Base-by-base conservation (phyloP, 2,888 invertebrate species). In the Eristalis pertinax region DNA sequence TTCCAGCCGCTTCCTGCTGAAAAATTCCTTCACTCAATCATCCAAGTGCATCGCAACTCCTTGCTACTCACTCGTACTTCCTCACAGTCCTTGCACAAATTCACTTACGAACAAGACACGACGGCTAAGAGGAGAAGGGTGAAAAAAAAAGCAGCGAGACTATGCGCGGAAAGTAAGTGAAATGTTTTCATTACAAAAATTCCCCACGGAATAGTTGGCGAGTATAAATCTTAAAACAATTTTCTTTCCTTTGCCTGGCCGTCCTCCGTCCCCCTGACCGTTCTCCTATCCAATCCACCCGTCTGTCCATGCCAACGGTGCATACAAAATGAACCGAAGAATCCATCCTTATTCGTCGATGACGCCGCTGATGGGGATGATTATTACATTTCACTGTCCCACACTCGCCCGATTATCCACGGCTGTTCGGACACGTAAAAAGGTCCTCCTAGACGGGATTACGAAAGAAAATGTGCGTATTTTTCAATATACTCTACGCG, bases 141-240 rank as follows among this genome's bases (percentile, higher is more conserved):
- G 4, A 15, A 29, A 62, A 15, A 4, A 22, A 10, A 62, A n/a
- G 13, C 10, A n/a, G 0, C 4, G 11, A 15, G n/a, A 43, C 43
- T 19, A 19, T 19, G 19, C 19, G 19, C 19, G 38, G 56, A 32
- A 62, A 43, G 68, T 68, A 50, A 50, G 50, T 56, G 38, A n/a
- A 3, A 60, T 67, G 5, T 58, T 29, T 32, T 72, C 72, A 65
- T 75, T 64, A 41, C 24, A 32, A 63, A n/a, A 68, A 63, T 74
- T 38, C 74, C 38, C 68, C 24, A n/a, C 35, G 11, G 67, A 67
- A 43, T 73, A 73, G 79, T 60, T 73, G 41, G 68, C 26, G n/a
- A 67, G 68, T 41, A 56, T 67, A 73, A 80, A 74, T 80, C 80
- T 67, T 67, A 80, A 74, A 80, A 80, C 63, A 77, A 68, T 69